Evolutionary conservation across 2,797 vertebrate genomes (phyloP), one percentile per base, ranked within the genome.

Genomic region (Heliangelus exortis): DNA sequence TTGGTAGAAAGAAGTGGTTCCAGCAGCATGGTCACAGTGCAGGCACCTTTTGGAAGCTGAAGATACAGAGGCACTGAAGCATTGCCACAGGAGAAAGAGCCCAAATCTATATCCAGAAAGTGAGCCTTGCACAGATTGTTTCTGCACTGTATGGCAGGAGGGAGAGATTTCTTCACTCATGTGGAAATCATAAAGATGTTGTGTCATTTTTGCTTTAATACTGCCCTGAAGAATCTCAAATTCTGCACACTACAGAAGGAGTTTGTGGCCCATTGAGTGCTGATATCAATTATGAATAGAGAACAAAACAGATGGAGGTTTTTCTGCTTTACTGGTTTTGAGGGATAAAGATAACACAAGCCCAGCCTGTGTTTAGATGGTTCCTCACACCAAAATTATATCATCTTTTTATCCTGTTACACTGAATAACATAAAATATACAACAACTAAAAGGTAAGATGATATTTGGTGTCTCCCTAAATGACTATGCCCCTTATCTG

Each of bases 141-240:
- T 78, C 51, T 73, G 51, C 43, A 43, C 25, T 72, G 23, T 63
- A 22, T 41, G 59, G 71, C 77, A 91, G 76, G 33, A 93, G 34
- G 31, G 69, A 86, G 54, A 89, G 36, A 87, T 92, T 87, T 95
- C 59, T 55, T 78, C 79, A 57, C 34, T 86, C 87, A 75, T 87
- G 79, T 81, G 89, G 62, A 94, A 96, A 94, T 81, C 78, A 84
- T 69, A 84, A 94, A 80, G 76, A 86, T 91, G 69, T 78, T 78
- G 19, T 84, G 39, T 48, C 29, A 9, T 85, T 84, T 91, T 90
- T 78, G 19, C 16, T 73, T 92, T 31, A 90, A 53, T 84, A 78
- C 59, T 0, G 0, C 23, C 66, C 34, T 39, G 51, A 93, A 91
- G 31, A 90, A 53, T 80, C 76, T 69, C 22, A 55, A 39, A 18